phyloP scores from a whole-genome alignment of 2,113 vertebrate species.

The Hoplias malabaricus region DNA sequence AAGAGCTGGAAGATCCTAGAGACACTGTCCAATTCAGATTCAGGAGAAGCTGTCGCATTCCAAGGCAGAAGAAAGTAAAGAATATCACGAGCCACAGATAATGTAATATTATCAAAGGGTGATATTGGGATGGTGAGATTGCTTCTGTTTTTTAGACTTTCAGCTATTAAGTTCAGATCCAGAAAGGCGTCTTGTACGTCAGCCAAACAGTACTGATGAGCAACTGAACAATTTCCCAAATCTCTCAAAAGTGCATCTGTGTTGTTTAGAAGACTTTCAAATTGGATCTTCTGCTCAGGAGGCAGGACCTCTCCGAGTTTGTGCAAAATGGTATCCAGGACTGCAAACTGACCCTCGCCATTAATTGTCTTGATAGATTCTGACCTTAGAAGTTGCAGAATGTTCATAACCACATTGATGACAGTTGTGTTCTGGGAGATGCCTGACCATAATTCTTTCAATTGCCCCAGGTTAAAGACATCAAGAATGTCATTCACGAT shows the following conservation, averaged over 20 bases:
- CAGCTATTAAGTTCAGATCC: slow-evolving; percentile 50
- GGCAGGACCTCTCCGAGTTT: slow-evolving; percentile 59
- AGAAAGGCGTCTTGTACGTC: slow-evolving; percentile 57
- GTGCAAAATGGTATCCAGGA: slow-evolving; percentile 52
- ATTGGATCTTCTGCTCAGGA: slow-evolving; percentile 40
- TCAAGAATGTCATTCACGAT: slow-evolving; percentile 55
- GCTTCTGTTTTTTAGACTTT: slow-evolving; percentile 21
- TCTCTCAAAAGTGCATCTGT: slow-evolving; percentile 57
- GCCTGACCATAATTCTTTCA: slow-evolving; percentile 55
- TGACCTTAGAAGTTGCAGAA: slow-evolving; percentile 59
- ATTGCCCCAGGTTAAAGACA: slow-evolving; percentile 57
- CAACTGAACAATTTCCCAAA: slow-evolving; percentile 45
- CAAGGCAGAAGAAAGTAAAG: slow-evolving; percentile 60
- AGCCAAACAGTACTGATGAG: slow-evolving; percentile 54
- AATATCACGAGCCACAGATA: slow-evolving; percentile 44
- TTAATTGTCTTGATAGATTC: slow-evolving; percentile 53
- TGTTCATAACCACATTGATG: slow-evolving; percentile 38
- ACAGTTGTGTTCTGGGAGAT: slow-evolving; percentile 54
- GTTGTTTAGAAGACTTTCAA: slow-evolving; percentile 49
- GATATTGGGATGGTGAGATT: neutral
- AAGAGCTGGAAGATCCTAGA: slow-evolving; percentile 61
- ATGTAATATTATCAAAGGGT: slow-evolving; percentile 27
- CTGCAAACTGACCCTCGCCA: slow-evolving; percentile 50
- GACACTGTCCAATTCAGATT: slow-evolving; percentile 46
- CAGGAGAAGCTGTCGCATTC: slow-evolving; percentile 22